Evolutionary conservation across 2,113 vertebrate genomes (phyloP).

Genomic region (Phylloscopus trochilus): DNA sequence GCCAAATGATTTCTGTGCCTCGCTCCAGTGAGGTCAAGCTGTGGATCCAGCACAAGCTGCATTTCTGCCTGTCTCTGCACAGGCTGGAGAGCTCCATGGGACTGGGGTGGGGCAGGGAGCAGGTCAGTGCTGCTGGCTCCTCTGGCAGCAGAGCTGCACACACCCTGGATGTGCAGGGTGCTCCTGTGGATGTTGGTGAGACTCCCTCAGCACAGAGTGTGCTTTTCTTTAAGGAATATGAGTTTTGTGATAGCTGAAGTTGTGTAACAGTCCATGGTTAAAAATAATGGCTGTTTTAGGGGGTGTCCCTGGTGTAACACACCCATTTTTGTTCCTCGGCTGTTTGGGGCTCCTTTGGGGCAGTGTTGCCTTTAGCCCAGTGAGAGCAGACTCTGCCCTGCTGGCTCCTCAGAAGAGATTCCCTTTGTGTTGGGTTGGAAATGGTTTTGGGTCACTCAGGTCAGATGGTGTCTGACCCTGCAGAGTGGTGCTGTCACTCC

Average conservation of each 20-base stretch:
- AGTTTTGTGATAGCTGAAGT: not conserved
- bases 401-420: not conserved
- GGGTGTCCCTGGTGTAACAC: not conserved
- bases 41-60: not conserved
- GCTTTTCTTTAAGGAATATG: not conserved
- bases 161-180: fast-evolving
- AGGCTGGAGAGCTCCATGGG: not conserved
- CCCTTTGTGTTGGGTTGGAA: not conserved
- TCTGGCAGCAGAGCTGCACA: not conserved
- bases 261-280: not conserved
- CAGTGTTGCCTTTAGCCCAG: fast-evolving
- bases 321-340: not conserved
- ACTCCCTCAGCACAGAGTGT: not conserved
- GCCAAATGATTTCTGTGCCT: not conserved
- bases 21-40: not conserved
- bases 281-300: not conserved
- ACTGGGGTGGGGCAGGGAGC: not conserved
- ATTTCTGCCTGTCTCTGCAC: not conserved
- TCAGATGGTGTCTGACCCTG: not conserved
- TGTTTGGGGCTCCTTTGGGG: not conserved
- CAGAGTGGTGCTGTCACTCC: not conserved
- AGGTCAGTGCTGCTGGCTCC: not conserved
- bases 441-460: not conserved
- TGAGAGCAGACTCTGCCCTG: not conserved
- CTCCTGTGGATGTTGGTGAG: not conserved